A percentile compares a stretch with the other conserved stretches of the same genome.
Evolutionary conservation across 2,113 vertebrate species (phyloP).

Genomic region (Cyanoramphus novaezelandiae): DNA sequence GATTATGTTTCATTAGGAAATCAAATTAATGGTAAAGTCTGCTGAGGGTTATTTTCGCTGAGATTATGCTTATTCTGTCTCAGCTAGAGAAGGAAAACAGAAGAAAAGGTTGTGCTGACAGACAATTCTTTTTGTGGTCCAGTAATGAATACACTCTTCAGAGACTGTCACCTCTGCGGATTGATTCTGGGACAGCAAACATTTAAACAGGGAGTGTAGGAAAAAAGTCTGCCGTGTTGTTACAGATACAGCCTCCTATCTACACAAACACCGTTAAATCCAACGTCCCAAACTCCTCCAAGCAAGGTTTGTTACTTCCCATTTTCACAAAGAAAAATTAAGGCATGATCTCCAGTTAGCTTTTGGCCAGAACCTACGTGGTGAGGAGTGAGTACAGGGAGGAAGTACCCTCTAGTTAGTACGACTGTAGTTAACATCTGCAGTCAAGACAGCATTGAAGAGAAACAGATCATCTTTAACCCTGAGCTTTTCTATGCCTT

Average conservation of each 20-base stretch:
- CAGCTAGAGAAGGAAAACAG: not conserved
- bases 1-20: not conserved
- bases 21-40: not conserved
- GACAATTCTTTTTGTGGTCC: not conserved
- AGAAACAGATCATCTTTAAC: not conserved
- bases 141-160: not conserved
- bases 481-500: not conserved
- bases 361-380: not conserved
- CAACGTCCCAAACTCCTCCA: not conserved
- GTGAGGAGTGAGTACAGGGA: fast-evolving
- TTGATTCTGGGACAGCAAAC: not conserved
- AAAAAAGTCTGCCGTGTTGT: fast-evolving
- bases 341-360: not conserved
- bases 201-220: not conserved
- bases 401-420: not conserved
- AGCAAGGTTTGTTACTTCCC: not conserved
- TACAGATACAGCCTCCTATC: not conserved
- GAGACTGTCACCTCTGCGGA: not conserved
- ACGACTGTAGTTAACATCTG: not conserved
- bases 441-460: not conserved
- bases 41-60: not conserved
- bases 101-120: not conserved
- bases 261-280: not conserved
- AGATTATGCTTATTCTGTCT: not conserved
- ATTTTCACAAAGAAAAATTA: not conserved